Evolutionary conservation across 2,797 vertebrate genomes (phyloP).

Genomic region (Lagodon rhomboides): DNA sequence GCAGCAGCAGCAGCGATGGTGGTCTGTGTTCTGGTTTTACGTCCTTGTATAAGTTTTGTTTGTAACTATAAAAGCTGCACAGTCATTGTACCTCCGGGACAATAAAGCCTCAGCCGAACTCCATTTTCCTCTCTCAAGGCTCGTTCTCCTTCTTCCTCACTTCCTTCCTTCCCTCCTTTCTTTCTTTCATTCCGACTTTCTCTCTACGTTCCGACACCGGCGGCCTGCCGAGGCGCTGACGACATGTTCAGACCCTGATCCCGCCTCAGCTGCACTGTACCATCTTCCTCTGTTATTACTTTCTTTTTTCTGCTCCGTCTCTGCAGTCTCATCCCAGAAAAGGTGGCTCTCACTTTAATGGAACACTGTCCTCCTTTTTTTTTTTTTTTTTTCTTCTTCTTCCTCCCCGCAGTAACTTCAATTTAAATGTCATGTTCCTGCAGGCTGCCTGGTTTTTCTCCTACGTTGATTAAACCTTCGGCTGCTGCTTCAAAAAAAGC

Average conservation of each 20-base stretch:
- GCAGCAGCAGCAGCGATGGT: neutral
- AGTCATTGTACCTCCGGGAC: slow-evolving; percentile 14
- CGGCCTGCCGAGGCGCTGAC: neutral
- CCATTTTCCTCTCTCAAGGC: slow-evolving; percentile 8
- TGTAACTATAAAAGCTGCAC: neutral
- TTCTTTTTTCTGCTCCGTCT: neutral
- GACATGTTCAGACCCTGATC: neutral
- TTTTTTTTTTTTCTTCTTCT: too few species aligned
- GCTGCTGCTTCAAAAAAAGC: slow-evolving; percentile 7
- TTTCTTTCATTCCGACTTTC: slow-evolving; percentile 21
- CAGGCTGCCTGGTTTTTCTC: neutral
- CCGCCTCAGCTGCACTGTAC: neutral
- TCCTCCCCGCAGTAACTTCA: neutral
- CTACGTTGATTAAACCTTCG: neutral
- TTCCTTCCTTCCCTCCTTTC: slow-evolving; percentile 31
- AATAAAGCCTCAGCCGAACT: slow-evolving; percentile 21
- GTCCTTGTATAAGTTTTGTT: slow-evolving; percentile 2
- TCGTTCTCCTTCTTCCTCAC: slow-evolving; percentile 35
- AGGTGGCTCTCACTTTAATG: slow-evolving; percentile 3
- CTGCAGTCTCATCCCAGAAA: neutral
- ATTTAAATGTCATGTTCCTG: slow-evolving; percentile 25
- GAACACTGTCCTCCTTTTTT: neutral
- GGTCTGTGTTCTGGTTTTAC: neutral
- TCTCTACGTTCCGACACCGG: neutral
- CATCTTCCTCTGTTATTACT: slow-evolving; percentile 6